Base-by-base conservation (phyloP, 2,113 vertebrate genomes). In the Rostratula benghalensis region DNA sequence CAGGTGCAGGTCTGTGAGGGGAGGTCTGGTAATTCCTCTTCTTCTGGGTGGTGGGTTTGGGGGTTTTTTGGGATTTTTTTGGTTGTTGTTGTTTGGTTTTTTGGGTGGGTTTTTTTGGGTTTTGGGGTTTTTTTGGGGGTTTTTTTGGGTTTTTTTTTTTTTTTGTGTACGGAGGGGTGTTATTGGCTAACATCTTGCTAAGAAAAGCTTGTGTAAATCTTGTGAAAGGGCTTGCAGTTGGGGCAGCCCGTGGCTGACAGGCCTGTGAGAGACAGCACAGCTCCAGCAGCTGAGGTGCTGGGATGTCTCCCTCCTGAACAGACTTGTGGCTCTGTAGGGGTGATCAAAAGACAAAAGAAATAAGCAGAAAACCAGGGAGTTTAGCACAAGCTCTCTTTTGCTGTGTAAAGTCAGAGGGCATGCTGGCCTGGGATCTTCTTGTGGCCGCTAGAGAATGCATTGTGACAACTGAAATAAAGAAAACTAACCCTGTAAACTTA, bases 361-460 rank as follows among this genome's bases (percentile, higher is more conserved):
- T 22, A 1, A 24, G 35, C n/a, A 11, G 21, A 16, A 31, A 11
- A 6, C 2, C 4, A 3, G 7, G 7, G 25, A 1, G 22, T 54
- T 27, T 46, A 39, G 24, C 8, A 1, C 3, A 1, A 12, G 1
- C 0, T 0, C 0, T 14, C 33, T 45, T 30, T n/a, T 35, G 3
- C 27, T 39, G 30, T 6, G 35, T 54, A 1, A 33, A 7, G 28
- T 2, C 53, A 69, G 59, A 13, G 31, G 18, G 6, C 1, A 1
- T 14, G n/a, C 43, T 46, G 33, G 22, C 16, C 39, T 37, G 35
- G 25, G 41, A 20, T 17, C 33, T 31, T 25, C 53, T 56, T 2
- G 0, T 3, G 41, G 60, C 50, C 35, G 57, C 18, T 69, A 11
- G 3, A 22, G 45, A 1, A 4, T 13, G 51, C 41, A 48, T 4